phyloP scores from a whole-genome alignment of 2,888 invertebrate genomes.

The Agapostemon virescens region DNA sequence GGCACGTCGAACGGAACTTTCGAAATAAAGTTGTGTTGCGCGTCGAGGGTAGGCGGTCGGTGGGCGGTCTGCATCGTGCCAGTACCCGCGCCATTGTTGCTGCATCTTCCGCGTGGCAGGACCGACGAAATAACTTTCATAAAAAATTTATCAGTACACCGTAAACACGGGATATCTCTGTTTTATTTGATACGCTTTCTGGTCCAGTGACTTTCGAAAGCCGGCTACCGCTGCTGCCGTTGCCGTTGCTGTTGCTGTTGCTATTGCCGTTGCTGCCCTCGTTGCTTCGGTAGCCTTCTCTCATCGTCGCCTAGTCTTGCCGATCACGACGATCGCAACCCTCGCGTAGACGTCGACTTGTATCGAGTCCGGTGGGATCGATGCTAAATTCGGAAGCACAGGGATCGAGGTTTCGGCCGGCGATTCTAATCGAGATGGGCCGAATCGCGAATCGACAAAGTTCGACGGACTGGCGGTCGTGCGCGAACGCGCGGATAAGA shows the following conservation, averaged over 20 bases:
- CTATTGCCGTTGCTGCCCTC: no score
- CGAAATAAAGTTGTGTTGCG: slow-evolving; percentile 37
- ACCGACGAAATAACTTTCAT: slow-evolving; percentile 46
- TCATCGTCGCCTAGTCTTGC: background rate
- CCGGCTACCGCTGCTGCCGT: background rate
- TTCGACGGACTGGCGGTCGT: slow-evolving; percentile 50
- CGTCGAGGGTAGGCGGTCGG: background rate
- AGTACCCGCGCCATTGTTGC: slow-evolving; percentile 27
- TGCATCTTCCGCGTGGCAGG: slow-evolving; percentile 36
- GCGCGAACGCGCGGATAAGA: slow-evolving; percentile 57
- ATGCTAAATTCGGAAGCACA: no score
- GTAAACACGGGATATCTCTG: slow-evolving; percentile 27
- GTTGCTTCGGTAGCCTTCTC: background rate
- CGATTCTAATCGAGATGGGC: background rate
- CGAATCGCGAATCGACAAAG: no score
- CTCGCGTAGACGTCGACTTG: no score
- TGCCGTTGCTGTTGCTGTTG: no score
- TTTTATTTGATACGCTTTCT: slow-evolving; percentile 44
- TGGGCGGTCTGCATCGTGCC: background rate
- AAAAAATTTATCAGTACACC: slow-evolving; percentile 47
- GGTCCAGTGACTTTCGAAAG: slow-evolving; percentile 37
- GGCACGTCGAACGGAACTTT: slow-evolving; percentile 50
- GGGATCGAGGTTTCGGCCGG: background rate
- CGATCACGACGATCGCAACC: background rate
- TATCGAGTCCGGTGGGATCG: no score